These are phyloP conservation scores for Bos javanicus DNA, from an alignment of 2,113 vertebrate genomes.

Conservation along the genomic window DNA sequence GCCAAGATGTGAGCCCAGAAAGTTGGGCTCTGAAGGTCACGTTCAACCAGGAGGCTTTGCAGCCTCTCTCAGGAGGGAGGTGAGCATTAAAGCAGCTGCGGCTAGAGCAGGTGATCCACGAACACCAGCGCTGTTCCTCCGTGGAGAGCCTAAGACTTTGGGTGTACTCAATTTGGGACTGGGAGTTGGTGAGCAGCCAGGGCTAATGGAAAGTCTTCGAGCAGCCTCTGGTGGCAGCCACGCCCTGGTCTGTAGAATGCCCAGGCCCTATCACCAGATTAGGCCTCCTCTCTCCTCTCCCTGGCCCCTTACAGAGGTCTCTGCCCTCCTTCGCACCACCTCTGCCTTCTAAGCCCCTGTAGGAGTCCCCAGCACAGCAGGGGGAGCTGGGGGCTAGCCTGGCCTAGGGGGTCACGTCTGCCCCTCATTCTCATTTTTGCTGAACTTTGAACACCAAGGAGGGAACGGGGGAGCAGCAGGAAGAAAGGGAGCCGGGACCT, in stretches of 20 bases:
- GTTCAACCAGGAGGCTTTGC: neutral
- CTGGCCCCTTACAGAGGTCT: neutral
- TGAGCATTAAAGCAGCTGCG: fast-evolving
- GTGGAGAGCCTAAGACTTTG: too few species aligned
- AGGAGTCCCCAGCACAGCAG: neutral
- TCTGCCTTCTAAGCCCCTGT: neutral
- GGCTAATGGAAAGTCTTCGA: neutral
- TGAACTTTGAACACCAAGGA: neutral
- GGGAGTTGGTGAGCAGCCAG: too few species aligned
- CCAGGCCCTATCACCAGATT: neutral
- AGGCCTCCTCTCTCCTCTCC: neutral
- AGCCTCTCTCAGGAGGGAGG: too few species aligned
- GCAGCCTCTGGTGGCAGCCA: neutral
- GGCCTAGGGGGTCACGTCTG: neutral
- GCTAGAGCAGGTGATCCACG: neutral
- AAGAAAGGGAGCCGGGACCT: fast-evolving
- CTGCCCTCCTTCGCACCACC: neutral
- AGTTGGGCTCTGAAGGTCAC: neutral
- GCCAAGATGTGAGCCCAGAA: neutral
- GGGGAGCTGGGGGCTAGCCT: neutral
- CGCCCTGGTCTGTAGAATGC: neutral
- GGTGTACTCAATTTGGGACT: neutral
- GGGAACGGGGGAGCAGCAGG: neutral
- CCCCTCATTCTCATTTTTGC: neutral
- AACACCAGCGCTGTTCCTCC: fast-evolving